A percentile compares a stretch with the other conserved stretches of the same genome.
These are phyloP conservation scores for Andrena flavipes DNA, from an alignment of 2,888 invertebrate species.

Conservation along the genomic window DNA sequence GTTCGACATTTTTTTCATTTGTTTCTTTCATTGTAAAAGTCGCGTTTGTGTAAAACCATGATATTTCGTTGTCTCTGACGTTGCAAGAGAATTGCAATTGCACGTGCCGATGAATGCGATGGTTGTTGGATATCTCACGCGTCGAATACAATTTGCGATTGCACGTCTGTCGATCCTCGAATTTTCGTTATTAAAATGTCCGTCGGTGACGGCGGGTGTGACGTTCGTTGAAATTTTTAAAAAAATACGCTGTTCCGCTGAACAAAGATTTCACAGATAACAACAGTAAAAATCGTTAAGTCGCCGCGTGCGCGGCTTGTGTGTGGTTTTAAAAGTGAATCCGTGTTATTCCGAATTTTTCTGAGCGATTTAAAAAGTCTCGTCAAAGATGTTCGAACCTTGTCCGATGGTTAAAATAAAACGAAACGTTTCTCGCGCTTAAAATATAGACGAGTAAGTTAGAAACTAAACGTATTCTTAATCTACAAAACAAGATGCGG, in stretches of 20 bases:
- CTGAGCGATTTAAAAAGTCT: conserved; percentile 40
- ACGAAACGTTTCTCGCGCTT: conserved; percentile 1
- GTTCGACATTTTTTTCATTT: not conserved
- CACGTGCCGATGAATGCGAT: conserved; percentile 44
- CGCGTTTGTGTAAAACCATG: conserved; percentile 37
- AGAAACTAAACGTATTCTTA: conserved; percentile 4
- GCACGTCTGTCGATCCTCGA: conserved; percentile 23
- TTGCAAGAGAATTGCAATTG: conserved; percentile 41
- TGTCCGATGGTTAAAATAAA: conserved; percentile 21
- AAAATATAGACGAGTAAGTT: not conserved
- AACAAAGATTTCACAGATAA: conserved; percentile 56
- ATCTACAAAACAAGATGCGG: conserved; percentile 1
- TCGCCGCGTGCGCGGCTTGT: conserved; percentile 32
- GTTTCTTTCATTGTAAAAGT: conserved; percentile 18
- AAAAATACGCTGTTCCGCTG: conserved; percentile 49
- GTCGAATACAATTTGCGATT: conserved; percentile 17
- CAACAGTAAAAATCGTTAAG: conserved; percentile 53
- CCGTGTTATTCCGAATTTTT: conserved; percentile 23
- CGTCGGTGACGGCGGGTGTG: conserved; percentile 24
- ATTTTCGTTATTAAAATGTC: conserved; percentile 49
- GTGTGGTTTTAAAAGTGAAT: conserved; percentile 38
- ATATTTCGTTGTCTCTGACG: conserved; percentile 55
- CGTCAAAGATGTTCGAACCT: conserved; percentile 21
- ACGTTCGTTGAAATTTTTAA: conserved; percentile 46
- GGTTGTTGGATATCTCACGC: conserved; percentile 25